Base-by-base conservation (phyloP, 1,140 invertebrate species). In the Bombus ignitus region DNA sequence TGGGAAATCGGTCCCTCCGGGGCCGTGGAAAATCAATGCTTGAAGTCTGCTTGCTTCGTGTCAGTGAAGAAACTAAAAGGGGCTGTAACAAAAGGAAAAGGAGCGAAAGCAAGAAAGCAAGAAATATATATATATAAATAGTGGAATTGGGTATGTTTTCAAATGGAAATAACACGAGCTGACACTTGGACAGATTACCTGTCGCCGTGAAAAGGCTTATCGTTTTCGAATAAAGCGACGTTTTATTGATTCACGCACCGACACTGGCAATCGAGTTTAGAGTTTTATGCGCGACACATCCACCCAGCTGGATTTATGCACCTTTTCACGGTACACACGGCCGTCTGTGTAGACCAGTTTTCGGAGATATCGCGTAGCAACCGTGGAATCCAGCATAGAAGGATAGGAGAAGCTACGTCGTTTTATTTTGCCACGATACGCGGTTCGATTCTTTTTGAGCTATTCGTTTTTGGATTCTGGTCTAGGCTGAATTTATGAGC, bases 191-290 rank as follows among this genome's bases (percentile, higher is more conserved):
- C 37, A 62, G 79, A 81, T 81, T 73, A 81, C 37, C 68, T 73
- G 79, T 81, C 79, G 47, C 15, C 66, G 44, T 28, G 28, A n/a
- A 53, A n/a, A 53, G 32, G 42, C 32, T 81, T 81, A 81, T 59
- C 79, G 68, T 81, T 81, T 59, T 42, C 79, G 70, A 81, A 81
- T 73, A 81, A 81, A 81, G 35, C 42, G 68, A 62, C 37, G 53
- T 59, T 70, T 81, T 81, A 81, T 81, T 81, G 79, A 81, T 81
- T 73, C 68, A 44, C 59, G 72, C 44, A 28, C 25, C 42, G 76
- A 53, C 47, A 8, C 47, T 53, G 8, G n/a, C 25, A n/a, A 35
- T 44, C 39, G n/a, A 66, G 59, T 78, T 77, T 42, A 65, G 15
- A 77, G 75, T 42, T 78, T 78, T 59, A 78, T 66, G 39, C n/a